Percentiles rank a stretch among this genome's conserved stretches.
These are phyloP conservation scores for Zosterops borbonicus DNA, from an alignment of 2,113 vertebrate species.

Conservation along the genomic window DNA sequence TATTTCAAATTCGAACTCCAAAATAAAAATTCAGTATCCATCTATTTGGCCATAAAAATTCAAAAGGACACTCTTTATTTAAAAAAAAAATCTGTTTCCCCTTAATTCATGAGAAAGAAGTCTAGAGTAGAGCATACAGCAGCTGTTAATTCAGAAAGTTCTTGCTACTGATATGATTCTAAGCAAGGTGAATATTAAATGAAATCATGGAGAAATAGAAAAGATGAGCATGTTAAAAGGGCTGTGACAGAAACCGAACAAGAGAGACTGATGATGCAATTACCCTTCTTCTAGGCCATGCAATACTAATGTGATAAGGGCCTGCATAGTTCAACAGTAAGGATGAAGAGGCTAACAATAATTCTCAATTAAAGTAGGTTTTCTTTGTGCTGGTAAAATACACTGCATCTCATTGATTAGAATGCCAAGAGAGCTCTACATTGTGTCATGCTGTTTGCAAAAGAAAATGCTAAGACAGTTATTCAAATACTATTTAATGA, in stretches of 20 bases:
- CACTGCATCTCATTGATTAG: conserved; percentile 21
- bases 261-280: conserved; percentile 46
- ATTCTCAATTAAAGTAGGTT: conserved; percentile 38
- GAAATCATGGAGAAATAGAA: conserved; percentile 50
- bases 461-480: conserved; percentile 7
- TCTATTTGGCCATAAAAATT: background rate
- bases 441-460: conserved; percentile 1
- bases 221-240: conserved; percentile 51
- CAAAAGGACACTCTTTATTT: background rate
- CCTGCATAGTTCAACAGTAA: conserved; percentile 31
- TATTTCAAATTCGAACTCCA: background rate
- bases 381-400: conserved; percentile 26
- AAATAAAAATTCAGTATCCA: background rate
- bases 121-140: background rate
- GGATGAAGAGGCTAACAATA: conserved; percentile 39
- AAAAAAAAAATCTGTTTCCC: background rate
- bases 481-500: conserved; percentile 38
- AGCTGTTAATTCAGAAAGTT: conserved; percentile 4
- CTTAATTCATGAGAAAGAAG: background rate
- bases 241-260: background rate
- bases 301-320: conserved; percentile 2
- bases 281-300: conserved; percentile 11
- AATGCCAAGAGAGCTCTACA: background rate
- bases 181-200: conserved; percentile 51
- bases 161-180: background rate